Conservation (phyloP, 2,888 invertebrate genomes). For the Drosophila atroscutellata region DNA sequence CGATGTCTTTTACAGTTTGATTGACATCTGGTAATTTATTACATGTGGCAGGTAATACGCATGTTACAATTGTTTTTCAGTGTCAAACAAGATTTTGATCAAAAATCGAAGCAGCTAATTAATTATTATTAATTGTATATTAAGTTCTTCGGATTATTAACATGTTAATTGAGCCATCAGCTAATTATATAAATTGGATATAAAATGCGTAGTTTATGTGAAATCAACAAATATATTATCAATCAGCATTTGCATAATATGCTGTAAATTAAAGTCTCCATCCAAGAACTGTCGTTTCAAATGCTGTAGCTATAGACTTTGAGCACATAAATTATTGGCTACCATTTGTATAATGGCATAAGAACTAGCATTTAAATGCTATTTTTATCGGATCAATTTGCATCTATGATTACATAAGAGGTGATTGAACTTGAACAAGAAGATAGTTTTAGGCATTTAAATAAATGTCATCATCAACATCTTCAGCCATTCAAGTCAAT, state of each 20-base stretch:
- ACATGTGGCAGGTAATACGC: conserved; percentile 8
- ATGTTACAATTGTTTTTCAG: conserved; percentile 27
- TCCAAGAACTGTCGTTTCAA: conserved; percentile 30
- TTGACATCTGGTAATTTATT: conserved; percentile 22
- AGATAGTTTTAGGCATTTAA: not conserved
- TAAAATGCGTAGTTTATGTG: conserved; percentile 1
- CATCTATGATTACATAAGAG: conserved; percentile 31
- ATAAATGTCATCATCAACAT: not conserved
- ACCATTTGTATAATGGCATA: conserved; percentile 41
- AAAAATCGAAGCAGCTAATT: conserved; percentile 27
- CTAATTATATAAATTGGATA: conserved; percentile 2
- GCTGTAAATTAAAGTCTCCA: conserved; percentile 37
- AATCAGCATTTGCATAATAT: conserved; percentile 43
- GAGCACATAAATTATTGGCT: conserved; percentile 25
- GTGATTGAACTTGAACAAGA: conserved; percentile 50
- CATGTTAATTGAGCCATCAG: conserved; percentile 11
- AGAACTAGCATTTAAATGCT: conserved; percentile 7
- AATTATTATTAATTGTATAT: conserved; percentile 26
- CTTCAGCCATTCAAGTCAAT: conserved; percentile 7
- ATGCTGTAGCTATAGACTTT: not conserved
- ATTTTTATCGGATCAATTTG: conserved; percentile 33
- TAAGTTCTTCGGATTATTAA: conserved; percentile 12
- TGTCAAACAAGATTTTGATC: conserved; percentile 29
- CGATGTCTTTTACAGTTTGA: not conserved
- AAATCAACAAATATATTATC: conserved; percentile 27